Percentiles rank a stretch among this genome's conserved stretches.
Conservation (phyloP, 2,888 invertebrate genomes). For the Hyppa rectilinea region DNA sequence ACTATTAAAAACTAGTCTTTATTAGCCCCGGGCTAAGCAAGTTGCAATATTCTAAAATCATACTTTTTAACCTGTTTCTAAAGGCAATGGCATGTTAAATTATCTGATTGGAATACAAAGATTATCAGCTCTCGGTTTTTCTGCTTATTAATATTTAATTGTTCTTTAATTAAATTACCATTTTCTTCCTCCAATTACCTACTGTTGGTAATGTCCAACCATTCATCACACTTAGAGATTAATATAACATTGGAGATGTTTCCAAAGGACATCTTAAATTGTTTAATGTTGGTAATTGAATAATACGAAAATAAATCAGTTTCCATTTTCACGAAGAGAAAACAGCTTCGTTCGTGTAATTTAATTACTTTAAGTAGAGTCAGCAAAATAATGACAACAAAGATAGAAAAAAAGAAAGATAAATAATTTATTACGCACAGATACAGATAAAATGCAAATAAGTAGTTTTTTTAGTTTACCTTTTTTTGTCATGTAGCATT, state of each 20-base stretch:
- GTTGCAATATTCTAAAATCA: background rate
- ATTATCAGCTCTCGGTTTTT: constrained; percentile 11
- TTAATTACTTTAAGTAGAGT: background rate
- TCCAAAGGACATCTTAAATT: background rate
- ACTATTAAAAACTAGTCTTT: background rate
- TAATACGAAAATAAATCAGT: constrained; percentile 1
- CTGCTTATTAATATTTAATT: constrained; percentile 9
- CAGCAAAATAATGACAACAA: background rate
- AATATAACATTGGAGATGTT: background rate
- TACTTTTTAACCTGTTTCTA: constrained; percentile 10
- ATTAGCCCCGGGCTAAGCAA: background rate
- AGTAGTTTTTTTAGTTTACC: no score
- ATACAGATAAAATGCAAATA: background rate
- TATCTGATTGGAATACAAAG: background rate
- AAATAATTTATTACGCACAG: background rate
- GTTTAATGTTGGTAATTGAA: constrained; percentile 3
- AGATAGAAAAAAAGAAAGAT: no score
- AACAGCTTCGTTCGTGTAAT: background rate
- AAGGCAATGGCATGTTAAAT: constrained; percentile 8
- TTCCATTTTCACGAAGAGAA: background rate
- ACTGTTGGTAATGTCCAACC: background rate
- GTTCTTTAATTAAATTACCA: constrained; percentile 11
- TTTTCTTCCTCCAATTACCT: constrained; percentile 9
- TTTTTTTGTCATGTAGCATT: constrained; percentile 12
- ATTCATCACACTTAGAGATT: constrained; percentile 23